Evolutionary conservation across 2,888 invertebrate genomes (phyloP).

Genomic region (Mechanitis mazaeus): DNA sequence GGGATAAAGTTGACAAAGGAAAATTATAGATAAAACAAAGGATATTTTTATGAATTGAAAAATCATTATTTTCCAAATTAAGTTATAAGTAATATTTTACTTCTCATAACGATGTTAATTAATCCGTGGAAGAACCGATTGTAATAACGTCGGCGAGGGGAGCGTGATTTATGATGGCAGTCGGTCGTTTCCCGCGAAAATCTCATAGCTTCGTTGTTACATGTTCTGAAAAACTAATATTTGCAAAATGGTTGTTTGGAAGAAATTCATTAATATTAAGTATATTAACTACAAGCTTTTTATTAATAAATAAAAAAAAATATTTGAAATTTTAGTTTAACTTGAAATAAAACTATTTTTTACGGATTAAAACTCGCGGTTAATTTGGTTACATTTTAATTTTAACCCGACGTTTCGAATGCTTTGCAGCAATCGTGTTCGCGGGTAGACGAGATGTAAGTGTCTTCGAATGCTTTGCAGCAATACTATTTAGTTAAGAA

Average conservation of each 20-base stretch:
- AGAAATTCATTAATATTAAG: too few species aligned
- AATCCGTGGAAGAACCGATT: conserved; percentile 32
- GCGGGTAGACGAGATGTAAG: too few species aligned
- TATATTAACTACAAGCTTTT: too few species aligned
- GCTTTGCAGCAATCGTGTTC: too few species aligned
- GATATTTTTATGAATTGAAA: neutral
- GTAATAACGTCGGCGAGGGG: conserved; percentile 32
- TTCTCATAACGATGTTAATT: conserved; percentile 33
- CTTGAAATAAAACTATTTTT: too few species aligned
- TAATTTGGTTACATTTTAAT: too few species aligned
- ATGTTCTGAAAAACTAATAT: neutral
- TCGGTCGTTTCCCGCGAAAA: conserved; percentile 31
- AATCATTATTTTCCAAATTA: conserved; percentile 15
- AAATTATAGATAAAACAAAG: conserved; percentile 6
- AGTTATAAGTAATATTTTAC: conserved; percentile 20
- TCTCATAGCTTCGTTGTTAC: conserved; percentile 21
- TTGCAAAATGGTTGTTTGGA: neutral
- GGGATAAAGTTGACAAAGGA: conserved; percentile 1
- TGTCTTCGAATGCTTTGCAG: too few species aligned
- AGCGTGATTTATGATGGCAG: conserved; percentile 35
- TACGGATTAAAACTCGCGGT: too few species aligned
- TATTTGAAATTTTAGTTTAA: too few species aligned
- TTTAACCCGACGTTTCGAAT: too few species aligned
- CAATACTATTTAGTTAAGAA: too few species aligned
- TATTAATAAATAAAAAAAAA: too few species aligned